Conservation (phyloP, 2,888 invertebrate species). For the Crematogaster levior region DNA sequence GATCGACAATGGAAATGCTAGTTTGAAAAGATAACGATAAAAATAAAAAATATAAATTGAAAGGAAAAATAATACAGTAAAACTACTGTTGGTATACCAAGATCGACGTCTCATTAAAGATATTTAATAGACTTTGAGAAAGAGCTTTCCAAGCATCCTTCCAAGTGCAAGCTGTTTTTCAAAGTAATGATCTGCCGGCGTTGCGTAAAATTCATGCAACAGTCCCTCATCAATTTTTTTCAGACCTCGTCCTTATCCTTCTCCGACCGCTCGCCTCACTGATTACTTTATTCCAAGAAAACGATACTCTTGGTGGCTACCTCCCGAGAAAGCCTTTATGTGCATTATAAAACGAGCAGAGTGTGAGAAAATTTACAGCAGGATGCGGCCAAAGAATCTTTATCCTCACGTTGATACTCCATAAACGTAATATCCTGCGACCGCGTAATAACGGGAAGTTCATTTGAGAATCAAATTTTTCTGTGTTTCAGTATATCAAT, state of each 20-base stretch:
- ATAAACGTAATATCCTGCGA: slow-evolving; percentile 8
- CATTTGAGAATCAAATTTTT: neutral
- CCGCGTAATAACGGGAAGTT: neutral
- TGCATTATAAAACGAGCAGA: slow-evolving; percentile 19
- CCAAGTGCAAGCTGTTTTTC: slow-evolving; percentile 30
- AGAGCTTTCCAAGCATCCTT: neutral
- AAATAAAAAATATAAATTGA: neutral
- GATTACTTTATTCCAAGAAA: slow-evolving; percentile 53
- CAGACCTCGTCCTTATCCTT: neutral
- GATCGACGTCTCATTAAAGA: slow-evolving; percentile 39
- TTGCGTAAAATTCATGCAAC: slow-evolving; percentile 44
- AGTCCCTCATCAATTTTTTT: slow-evolving; percentile 50
- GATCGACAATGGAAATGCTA: neutral
- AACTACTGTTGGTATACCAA: slow-evolving; percentile 2
- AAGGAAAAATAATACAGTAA: slow-evolving; percentile 9
- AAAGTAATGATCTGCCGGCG: slow-evolving; percentile 43
- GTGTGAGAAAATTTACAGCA: slow-evolving; percentile 31
- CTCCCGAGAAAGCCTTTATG: slow-evolving; percentile 28
- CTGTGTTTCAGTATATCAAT: neutral
- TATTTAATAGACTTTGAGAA: slow-evolving; percentile 37
- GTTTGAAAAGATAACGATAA: neutral
- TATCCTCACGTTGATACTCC: slow-evolving; percentile 27
- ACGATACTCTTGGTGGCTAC: slow-evolving; percentile 44
- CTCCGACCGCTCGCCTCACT: slow-evolving; percentile 32
- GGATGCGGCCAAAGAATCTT: slow-evolving; percentile 18